Percentiles rank a stretch among this genome's conserved stretches.
Conservation (phyloP, 1,140 invertebrate genomes). For the Apis cerana region DNA sequence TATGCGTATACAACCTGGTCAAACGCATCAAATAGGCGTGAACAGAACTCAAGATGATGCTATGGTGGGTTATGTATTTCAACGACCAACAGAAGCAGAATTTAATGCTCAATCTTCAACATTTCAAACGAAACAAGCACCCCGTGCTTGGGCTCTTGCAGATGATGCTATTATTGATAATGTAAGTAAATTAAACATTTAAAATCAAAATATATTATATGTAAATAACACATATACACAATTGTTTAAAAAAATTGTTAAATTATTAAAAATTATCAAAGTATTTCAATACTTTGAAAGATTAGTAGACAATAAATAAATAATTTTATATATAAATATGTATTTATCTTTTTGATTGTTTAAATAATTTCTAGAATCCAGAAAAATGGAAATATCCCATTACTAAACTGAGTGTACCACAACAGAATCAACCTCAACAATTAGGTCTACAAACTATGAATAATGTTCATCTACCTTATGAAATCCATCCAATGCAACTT, state of each 20-base stretch:
- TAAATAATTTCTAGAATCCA: constrained; percentile 82
- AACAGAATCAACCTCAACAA: constrained; percentile 82
- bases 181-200: constrained; percentile 77
- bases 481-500: constrained; percentile 83
- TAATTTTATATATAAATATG: neutral
- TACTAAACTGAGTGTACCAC: constrained; percentile 81
- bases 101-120: constrained; percentile 82
- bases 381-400: constrained; percentile 87
- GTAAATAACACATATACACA: no score
- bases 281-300: neutral
- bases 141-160: constrained; percentile 88
- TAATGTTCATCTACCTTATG: constrained; percentile 82
- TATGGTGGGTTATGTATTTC: constrained; percentile 93
- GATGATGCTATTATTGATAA: constrained; percentile 90
- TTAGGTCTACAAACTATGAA: constrained; percentile 81
- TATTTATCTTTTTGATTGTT: neutral
- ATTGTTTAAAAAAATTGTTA: neutral
- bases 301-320: neutral
- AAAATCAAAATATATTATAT: neutral
- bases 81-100: constrained; percentile 89
- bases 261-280: no score
- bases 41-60: constrained; percentile 90
- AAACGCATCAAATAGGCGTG: constrained; percentile 77
- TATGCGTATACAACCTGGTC: constrained; percentile 77
- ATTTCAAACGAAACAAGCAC: constrained; percentile 86